Conservation (phyloP, 2,888 invertebrate genomes). For the Seira ritae region DNA sequence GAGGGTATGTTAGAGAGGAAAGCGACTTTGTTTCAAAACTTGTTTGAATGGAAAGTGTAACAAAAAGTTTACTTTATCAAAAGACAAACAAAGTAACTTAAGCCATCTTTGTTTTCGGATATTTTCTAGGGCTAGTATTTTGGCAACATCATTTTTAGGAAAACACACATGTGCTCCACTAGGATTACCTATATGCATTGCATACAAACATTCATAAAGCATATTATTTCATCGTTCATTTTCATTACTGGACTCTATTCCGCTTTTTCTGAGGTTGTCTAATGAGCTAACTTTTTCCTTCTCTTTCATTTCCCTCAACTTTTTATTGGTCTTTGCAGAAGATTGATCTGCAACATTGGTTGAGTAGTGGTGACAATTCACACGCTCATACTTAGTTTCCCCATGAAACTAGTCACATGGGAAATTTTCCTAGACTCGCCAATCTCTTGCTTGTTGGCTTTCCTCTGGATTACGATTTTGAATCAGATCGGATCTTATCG, state of each 20-base stretch:
- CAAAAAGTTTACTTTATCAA: not conserved
- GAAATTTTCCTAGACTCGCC: not conserved
- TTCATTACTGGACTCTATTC: constrained; percentile 8
- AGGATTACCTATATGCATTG: not conserved
- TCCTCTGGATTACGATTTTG: not conserved
- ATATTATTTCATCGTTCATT: constrained; percentile 21
- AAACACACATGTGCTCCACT: not conserved
- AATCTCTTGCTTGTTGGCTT: not conserved
- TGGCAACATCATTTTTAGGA: not conserved
- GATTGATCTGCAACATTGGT: constrained; percentile 15
- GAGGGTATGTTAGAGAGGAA: too few relatives aligned
- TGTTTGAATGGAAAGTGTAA: not conserved
- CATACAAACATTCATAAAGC: not conserved
- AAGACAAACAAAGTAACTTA: not conserved
- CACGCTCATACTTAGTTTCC: not conserved
- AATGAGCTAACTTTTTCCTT: constrained; percentile 15
- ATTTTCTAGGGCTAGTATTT: not conserved
- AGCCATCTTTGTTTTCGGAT: not conserved
- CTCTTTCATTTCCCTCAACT: not conserved
- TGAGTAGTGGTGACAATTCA: constrained; percentile 12
- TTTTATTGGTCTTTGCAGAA: constrained; percentile 15
- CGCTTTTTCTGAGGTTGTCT: not conserved
- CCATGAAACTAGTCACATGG: not conserved
- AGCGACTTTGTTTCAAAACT: too few relatives aligned
- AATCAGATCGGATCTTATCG: not conserved